phyloP scores from a whole-genome alignment of 2,797 vertebrate genomes.

The Sebastes glaucus region DNA sequence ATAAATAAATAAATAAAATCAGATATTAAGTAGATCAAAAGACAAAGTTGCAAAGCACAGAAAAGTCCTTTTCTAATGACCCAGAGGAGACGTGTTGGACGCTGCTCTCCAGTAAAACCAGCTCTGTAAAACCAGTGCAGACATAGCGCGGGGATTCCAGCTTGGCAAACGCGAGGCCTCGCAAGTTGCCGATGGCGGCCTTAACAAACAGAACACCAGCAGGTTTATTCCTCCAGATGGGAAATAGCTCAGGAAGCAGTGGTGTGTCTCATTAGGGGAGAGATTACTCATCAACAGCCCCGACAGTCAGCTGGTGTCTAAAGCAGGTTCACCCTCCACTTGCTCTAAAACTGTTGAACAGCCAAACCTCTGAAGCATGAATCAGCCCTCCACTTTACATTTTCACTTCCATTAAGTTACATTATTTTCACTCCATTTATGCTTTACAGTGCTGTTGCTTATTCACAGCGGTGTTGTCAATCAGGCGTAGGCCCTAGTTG shows the following conservation, averaged over 20 bases:
- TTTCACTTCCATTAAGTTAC: background rate
- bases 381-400: background rate
- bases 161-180: no score
- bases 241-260: conserved; percentile 36
- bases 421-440: background rate
- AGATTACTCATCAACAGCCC: conserved; percentile 23
- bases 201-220: conserved; percentile 23
- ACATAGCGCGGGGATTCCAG: no score
- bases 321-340: background rate
- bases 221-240: conserved; percentile 26
- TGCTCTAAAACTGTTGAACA: background rate
- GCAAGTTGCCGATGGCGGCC: no score
- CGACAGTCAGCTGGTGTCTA: conserved; percentile 20
- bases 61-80: no score
- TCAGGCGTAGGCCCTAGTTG: background rate
- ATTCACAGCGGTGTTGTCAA: background rate
- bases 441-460: background rate
- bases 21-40: no score
- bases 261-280: conserved; percentile 29
- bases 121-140: no score
- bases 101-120: no score
- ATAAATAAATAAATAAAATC: no score
- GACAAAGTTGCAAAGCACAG: no score
- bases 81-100: no score
- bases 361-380: background rate